Conservation (phyloP, 2,113 vertebrate genomes). For the Corvus hawaiiensis region DNA sequence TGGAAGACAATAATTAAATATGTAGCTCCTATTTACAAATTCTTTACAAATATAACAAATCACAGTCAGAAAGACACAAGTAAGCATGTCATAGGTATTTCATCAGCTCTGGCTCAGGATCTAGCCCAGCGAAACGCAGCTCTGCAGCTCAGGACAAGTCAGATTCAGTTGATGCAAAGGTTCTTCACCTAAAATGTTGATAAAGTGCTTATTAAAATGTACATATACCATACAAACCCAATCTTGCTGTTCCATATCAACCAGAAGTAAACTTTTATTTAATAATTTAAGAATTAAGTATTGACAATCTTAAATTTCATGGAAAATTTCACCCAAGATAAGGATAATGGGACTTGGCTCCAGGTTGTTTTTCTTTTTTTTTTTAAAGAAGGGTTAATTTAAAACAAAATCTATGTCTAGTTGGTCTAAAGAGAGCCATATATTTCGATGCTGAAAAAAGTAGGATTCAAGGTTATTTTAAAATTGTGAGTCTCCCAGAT, state of each 20-base stretch:
- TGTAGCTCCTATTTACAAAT: neutral
- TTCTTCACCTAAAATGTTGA: neutral
- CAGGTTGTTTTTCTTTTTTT: neutral
- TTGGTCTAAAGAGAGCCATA: neutral
- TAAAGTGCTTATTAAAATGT: neutral
- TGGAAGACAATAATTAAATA: neutral
- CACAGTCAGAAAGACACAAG: neutral
- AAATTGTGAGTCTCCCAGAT: neutral
- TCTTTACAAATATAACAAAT: neutral
- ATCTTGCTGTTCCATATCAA: neutral
- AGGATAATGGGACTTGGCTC: neutral
- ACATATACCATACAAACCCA: neutral
- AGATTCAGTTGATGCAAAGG: neutral
- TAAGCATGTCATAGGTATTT: neutral
- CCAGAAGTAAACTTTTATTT: neutral
- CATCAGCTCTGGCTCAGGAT: neutral
- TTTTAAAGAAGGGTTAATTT: neutral
- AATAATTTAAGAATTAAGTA: neutral
- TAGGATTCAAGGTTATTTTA: neutral
- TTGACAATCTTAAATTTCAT: neutral
- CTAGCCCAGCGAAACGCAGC: neutral
- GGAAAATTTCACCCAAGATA: neutral
- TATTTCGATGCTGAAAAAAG: neutral
- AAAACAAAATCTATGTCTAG: neutral
- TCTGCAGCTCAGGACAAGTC: neutral